Evolutionary conservation across 1,140 invertebrate genomes (phyloP).

Genomic region (Macrobrachium rosenbergii): DNA sequence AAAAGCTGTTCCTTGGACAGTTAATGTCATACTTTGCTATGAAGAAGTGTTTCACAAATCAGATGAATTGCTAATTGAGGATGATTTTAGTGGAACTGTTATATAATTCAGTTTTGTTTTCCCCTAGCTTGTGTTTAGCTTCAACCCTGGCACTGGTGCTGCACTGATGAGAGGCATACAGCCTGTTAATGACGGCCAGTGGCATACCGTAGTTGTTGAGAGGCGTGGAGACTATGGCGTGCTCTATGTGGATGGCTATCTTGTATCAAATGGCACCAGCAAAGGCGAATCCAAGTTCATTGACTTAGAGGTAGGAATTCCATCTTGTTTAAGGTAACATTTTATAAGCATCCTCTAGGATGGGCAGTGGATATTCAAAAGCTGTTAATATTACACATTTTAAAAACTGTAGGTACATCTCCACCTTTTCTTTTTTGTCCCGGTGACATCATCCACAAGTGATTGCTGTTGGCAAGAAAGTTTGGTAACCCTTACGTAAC

Average conservation of each 20-base stretch:
- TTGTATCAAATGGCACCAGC: conserved; percentile 10
- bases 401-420: too few relatives aligned
- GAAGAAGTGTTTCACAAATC: not conserved
- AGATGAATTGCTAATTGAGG: not conserved
- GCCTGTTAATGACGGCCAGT: conserved; percentile 85
- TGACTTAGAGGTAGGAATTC: conserved; percentile 54
- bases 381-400: not conserved
- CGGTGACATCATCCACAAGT: too few relatives aligned
- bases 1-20: not conserved
- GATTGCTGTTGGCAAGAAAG: too few relatives aligned
- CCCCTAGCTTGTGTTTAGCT: conserved; percentile 78
- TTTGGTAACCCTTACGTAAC: too few relatives aligned
- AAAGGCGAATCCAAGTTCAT: conserved; percentile 46
- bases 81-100: conserved; percentile 26
- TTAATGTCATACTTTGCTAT: not conserved
- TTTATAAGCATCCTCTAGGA: not conserved
- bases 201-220: conserved; percentile 81
- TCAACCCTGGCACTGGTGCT: conserved; percentile 81
- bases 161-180: conserved; percentile 74
- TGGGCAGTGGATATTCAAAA: not conserved
- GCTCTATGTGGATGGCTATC: conserved; percentile 51
- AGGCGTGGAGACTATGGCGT: conserved; percentile 70
- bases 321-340: not conserved
- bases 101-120: conserved; percentile 12
- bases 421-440: too few relatives aligned